phyloP scores from a whole-genome alignment of 2,113 vertebrate species.

The Poicephalus meyeri region DNA sequence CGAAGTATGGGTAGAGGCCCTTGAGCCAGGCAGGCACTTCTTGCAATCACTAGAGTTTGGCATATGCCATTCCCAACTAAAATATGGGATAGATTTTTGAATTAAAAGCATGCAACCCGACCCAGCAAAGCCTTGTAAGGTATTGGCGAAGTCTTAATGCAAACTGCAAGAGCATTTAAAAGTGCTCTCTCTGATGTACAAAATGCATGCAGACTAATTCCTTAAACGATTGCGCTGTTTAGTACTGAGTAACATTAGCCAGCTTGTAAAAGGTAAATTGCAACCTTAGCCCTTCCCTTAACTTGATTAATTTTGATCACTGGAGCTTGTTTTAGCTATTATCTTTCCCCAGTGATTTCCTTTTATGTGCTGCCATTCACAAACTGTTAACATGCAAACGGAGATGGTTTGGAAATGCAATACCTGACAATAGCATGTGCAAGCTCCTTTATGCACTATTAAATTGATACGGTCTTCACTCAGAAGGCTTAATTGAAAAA shows the following conservation, averaged over 20 bases:
- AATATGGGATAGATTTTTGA: neutral
- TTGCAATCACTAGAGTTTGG: neutral
- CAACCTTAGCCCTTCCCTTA: slow-evolving; percentile 25
- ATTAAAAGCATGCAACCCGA: neutral
- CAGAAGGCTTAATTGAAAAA: neutral
- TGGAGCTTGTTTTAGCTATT: slow-evolving; percentile 24
- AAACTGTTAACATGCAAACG: neutral
- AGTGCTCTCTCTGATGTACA: neutral
- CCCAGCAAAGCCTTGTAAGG: neutral
- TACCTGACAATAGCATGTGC: neutral
- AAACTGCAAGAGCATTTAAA: neutral
- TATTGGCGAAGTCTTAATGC: neutral
- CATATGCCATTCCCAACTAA: neutral
- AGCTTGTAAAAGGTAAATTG: slow-evolving; percentile 34
- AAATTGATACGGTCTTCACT: neutral
- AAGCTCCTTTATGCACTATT: neutral
- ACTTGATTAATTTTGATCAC: slow-evolving; percentile 43
- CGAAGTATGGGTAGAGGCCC: neutral
- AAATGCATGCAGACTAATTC: neutral
- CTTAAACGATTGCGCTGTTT: neutral
- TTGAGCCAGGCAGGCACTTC: neutral
- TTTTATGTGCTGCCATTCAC: neutral
- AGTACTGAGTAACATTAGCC: neutral
- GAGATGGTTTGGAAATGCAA: neutral
- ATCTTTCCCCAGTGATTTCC: neutral